Evolutionary conservation across 2,888 invertebrate genomes (phyloP), one percentile per base, ranked within the genome.

Genomic region (Miltochrista miniata): DNA sequence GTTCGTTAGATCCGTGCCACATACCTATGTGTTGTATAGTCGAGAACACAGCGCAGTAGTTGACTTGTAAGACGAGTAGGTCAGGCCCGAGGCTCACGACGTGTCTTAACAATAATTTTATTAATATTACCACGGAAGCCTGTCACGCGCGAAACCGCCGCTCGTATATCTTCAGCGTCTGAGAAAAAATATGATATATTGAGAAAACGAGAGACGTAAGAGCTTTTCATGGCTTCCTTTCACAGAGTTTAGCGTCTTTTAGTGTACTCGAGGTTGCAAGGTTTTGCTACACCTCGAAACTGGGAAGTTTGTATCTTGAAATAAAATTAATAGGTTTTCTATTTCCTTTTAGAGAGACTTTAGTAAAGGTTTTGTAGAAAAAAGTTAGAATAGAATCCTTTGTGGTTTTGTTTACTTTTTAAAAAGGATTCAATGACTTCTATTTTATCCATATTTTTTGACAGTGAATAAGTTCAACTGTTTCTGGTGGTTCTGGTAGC

Each of bases 101-200:
- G 88, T 87, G 90, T 88, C 87, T 78, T 80, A 81, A 89, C 88
- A 89, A 88, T 90, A 90, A 90, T 90, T 90, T 90, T 90, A 91
- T 91, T 90, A 90, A 91, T 90, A 91, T 89, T 86, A 83, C 85
- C 85, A 87, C 81, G 82, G 73, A 80, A 87, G 87, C 79, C 83
- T 86, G 90, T 90, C 90, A 91, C 89, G 88, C 85, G 79, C 90
- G 86, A 74, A 79, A 82, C 88, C 85, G 70, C 79, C 76, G 85
- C 82, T 83, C 90, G 77, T 90, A 87, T 88, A 88, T 90, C 89
- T 86, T 79, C 74, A 72, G 73, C 74, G 73, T 74, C 71, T 81
- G 71, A 51, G 81, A 88, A 90, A 90, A 90, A 91, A 90, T 85
- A 89, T 90, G 88, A 91, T 90, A 88, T 90, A 91, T 91, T 84